A percentile compares a stretch with the other conserved stretches of the same genome.
phyloP scores from a whole-genome alignment of 2,888 invertebrate genomes.

The Rhagonycha fulva region DNA sequence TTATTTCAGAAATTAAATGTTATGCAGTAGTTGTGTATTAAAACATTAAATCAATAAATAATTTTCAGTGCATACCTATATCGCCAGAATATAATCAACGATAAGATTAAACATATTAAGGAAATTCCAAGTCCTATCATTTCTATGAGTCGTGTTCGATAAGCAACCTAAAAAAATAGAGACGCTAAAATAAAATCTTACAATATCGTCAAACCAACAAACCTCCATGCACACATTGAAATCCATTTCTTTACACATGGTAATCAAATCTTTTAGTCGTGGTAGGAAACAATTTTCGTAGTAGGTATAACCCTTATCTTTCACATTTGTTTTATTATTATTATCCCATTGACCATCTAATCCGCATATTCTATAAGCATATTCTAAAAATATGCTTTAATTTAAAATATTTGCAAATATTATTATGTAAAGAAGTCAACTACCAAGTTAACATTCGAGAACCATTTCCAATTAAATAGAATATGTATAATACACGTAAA shows the following conservation, averaged over 20 bases:
- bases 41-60: background rate
- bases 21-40: too few species aligned
- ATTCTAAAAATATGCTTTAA: constrained; percentile 33
- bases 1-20: too few species aligned
- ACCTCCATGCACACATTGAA: constrained; percentile 47
- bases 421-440: background rate
- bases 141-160: constrained; percentile 76
- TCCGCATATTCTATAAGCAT: constrained; percentile 36
- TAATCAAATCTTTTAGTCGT: constrained; percentile 68
- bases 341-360: constrained; percentile 71
- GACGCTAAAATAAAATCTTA: background rate
- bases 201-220: background rate
- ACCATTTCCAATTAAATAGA: background rate
- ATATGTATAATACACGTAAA: background rate
- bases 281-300: constrained; percentile 79
- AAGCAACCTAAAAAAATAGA: constrained; percentile 64
- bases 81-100: constrained; percentile 79
- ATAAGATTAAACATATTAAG: constrained; percentile 71
- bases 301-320: constrained; percentile 76
- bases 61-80: constrained; percentile 67
- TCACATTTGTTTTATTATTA: constrained; percentile 49
- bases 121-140: constrained; percentile 82
- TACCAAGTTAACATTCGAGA: background rate
- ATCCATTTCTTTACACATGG: constrained; percentile 56
- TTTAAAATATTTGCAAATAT: background rate